phyloP scores from a whole-genome alignment of 2,888 invertebrate genomes.

The Cecidostiba fungosa region DNA sequence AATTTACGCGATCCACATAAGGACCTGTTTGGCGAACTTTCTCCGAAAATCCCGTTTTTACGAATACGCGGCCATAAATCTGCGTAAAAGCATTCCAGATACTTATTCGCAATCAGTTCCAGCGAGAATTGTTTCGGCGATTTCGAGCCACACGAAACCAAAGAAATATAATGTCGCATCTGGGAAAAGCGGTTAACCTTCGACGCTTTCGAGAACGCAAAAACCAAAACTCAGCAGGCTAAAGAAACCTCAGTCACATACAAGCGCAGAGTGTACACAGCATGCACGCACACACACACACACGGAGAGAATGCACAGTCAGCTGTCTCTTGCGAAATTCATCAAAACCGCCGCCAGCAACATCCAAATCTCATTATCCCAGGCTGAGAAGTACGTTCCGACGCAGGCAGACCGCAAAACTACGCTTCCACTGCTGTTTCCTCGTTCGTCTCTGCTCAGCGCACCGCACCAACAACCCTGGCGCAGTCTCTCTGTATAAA shows the following conservation, averaged over 20 bases:
- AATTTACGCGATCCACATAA: constrained; percentile 25
- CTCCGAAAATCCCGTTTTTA: neutral
- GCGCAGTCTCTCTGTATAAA: no score
- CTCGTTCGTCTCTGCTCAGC: neutral
- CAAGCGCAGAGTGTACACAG: no score
- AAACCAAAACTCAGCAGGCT: neutral
- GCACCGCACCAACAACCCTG: neutral
- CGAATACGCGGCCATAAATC: constrained; percentile 8
- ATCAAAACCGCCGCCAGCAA: neutral
- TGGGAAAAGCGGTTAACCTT: neutral
- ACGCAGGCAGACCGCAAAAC: neutral
- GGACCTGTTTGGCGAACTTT: constrained; percentile 35
- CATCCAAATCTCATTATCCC: neutral
- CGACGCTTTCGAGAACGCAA: neutral
- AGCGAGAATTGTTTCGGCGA: no score
- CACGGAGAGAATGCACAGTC: neutral
- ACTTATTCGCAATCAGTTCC: neutral
- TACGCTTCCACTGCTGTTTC: neutral
- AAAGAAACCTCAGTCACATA: neutral
- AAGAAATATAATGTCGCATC: no score
- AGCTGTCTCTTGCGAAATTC: neutral
- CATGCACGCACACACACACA: no score
- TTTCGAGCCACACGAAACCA: no score
- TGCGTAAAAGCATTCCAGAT: neutral
- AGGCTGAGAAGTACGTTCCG: no score